These are phyloP conservation scores for Agelastica alni DNA, from an alignment of 2,888 invertebrate species.

Conservation along the genomic window DNA sequence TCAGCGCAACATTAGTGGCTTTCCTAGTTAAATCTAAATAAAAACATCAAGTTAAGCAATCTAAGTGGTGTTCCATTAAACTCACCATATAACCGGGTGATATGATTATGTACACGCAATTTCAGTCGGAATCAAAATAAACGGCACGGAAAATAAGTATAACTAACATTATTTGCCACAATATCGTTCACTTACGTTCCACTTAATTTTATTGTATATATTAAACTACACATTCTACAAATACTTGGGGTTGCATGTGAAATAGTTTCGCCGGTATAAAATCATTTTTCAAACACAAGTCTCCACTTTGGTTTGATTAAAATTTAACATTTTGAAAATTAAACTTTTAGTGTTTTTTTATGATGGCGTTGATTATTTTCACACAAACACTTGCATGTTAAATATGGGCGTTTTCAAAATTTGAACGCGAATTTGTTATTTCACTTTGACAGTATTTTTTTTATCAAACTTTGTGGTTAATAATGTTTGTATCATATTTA, in stretches of 20 bases:
- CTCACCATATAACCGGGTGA: constrained; percentile 50
- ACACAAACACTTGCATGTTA: too few species aligned
- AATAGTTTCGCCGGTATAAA: constrained; percentile 1
- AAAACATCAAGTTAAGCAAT: constrained; percentile 54
- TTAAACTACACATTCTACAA: constrained; percentile 14
- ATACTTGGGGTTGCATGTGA: constrained; percentile 10
- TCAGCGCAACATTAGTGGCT: constrained; percentile 47
- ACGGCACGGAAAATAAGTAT: constrained; percentile 26
- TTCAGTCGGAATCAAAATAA: constrained; percentile 23
- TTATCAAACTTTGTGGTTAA: too few species aligned
- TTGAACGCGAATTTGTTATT: too few species aligned
- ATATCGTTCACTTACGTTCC: constrained; percentile 23
- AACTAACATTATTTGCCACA: constrained; percentile 23
- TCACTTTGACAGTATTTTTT: too few species aligned
- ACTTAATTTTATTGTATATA: constrained; percentile 26
- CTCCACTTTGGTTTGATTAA: constrained; percentile 15
- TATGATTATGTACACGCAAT: constrained; percentile 52
- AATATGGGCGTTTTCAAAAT: too few species aligned
- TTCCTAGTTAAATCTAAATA: constrained; percentile 51
- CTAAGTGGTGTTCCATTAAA: constrained; percentile 56
- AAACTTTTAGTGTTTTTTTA: background rate
- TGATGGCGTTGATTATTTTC: too few species aligned
- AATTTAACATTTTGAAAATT: background rate
- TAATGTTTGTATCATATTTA: too few species aligned
- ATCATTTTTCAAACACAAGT: constrained; percentile 12